phyloP scores from a whole-genome alignment of 2,113 vertebrate genomes.

The Phycodurus eques region DNA sequence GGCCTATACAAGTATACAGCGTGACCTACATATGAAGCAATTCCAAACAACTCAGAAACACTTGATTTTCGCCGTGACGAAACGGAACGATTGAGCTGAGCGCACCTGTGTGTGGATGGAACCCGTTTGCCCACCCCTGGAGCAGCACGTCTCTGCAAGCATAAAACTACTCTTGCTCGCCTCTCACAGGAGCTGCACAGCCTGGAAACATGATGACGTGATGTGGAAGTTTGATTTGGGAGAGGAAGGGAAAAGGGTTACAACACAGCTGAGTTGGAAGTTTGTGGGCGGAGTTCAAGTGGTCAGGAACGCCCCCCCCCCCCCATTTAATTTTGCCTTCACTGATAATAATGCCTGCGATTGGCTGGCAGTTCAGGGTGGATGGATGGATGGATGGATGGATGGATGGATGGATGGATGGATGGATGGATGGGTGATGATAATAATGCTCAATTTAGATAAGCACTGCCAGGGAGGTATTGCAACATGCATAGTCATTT shows the following conservation, averaged over 20 bases:
- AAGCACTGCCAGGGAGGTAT: too few species aligned
- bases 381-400: too few species aligned
- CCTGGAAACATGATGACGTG: background rate
- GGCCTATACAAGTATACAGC: background rate
- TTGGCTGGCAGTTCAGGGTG: too few species aligned
- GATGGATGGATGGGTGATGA: too few species aligned
- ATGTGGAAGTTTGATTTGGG: background rate
- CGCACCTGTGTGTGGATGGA: slow-evolving; percentile 26
- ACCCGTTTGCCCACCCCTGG: slow-evolving; percentile 13
- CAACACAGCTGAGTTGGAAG: background rate
- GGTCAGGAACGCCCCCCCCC: slow-evolving; percentile 12
- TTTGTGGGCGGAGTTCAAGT: slow-evolving; percentile 29
- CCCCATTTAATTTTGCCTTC: too few species aligned
- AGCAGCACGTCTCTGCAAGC: background rate
- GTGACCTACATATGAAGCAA: background rate
- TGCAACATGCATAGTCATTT: too few species aligned
- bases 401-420: too few species aligned
- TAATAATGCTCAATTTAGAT: too few species aligned
- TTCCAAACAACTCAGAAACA: background rate
- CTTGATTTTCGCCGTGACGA: background rate
- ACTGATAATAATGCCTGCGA: too few species aligned
- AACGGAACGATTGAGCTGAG: background rate
- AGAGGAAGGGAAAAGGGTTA: background rate
- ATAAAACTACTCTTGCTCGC: background rate
- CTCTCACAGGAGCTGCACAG: background rate